Conservation (phyloP, 2,113 vertebrate species). For the Galbula dea region DNA sequence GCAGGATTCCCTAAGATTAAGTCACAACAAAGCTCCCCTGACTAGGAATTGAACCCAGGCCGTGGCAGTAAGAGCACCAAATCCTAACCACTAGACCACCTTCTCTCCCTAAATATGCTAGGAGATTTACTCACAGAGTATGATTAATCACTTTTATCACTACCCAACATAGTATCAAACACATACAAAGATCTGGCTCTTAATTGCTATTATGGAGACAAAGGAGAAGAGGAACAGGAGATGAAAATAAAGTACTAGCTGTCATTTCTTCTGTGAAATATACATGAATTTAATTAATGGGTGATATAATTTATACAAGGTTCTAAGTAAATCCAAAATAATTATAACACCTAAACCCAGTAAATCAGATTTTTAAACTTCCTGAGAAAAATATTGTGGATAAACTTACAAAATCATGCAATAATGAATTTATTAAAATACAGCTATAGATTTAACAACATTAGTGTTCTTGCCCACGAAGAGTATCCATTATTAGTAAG, state of each 20-base stretch:
- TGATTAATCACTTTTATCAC: conserved; percentile 36
- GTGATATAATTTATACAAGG: neutral
- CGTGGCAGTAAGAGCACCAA: no score
- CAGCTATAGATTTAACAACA: neutral
- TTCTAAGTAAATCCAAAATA: conserved; percentile 2
- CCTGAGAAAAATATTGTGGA: neutral
- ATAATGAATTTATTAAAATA: conserved; percentile 4
- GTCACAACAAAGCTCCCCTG: no score
- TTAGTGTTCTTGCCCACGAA: neutral
- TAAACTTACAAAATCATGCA: neutral
- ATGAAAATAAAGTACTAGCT: conserved; percentile 28
- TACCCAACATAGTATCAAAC: conserved; percentile 20
- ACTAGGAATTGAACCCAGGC: no score
- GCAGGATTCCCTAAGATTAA: no score
- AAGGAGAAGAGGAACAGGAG: neutral
- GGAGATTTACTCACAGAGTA: neutral
- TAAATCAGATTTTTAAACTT: neutral
- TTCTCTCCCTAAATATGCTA: no score
- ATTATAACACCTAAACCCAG: neutral
- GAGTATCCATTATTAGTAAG: neutral
- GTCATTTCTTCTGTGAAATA: conserved; percentile 8
- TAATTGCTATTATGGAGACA: conserved; percentile 42
- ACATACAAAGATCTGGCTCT: neutral
- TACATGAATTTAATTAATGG: neutral
- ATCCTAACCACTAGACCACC: no score